These are phyloP conservation scores for Schrankia costaestrigalis DNA, from an alignment of 2,888 invertebrate genomes.

Conservation along the genomic window DNA sequence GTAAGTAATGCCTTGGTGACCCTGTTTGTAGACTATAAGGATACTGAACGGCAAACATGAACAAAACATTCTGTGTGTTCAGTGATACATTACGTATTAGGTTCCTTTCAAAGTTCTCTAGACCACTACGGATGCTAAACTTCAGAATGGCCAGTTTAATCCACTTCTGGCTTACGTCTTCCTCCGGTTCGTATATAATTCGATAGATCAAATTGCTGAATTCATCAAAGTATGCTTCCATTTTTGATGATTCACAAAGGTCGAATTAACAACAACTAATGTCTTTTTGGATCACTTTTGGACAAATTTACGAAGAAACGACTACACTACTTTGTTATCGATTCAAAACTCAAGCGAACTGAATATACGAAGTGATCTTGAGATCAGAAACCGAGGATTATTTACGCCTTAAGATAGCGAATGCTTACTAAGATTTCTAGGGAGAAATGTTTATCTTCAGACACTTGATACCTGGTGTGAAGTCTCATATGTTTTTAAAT, in stretches of 20 bases:
- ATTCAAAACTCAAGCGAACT: slow-evolving; percentile 22
- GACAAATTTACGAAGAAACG: no score
- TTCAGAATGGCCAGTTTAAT: slow-evolving; percentile 56
- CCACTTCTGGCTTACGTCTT: slow-evolving; percentile 52
- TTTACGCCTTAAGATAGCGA: slow-evolving; percentile 16
- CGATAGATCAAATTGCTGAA: slow-evolving; percentile 38
- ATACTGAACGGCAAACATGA: no score
- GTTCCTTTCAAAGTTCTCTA: slow-evolving; percentile 47
- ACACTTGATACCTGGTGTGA: slow-evolving; percentile 56
- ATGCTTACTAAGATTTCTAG: slow-evolving; percentile 52
- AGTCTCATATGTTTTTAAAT: slow-evolving; percentile 19
- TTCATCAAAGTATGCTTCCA: slow-evolving; percentile 29
- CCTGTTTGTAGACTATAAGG: no score
- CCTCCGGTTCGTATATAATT: slow-evolving; percentile 35
- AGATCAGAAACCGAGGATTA: slow-evolving; percentile 19
- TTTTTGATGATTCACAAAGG: slow-evolving; percentile 17
- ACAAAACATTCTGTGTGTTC: slow-evolving; percentile 38
- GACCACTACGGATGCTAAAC: slow-evolving; percentile 44
- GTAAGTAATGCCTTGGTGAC: no score
- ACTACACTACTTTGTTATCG: no score
- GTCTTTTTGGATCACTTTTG: no score
- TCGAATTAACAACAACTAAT: slow-evolving; percentile 1
- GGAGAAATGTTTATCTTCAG: slow-evolving; percentile 58
- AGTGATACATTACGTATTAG: slow-evolving; percentile 34
- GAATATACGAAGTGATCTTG: slow-evolving; percentile 10